Base-by-base conservation (phyloP, 1,140 invertebrate species). In the Oncopeltus fasciatus region DNA sequence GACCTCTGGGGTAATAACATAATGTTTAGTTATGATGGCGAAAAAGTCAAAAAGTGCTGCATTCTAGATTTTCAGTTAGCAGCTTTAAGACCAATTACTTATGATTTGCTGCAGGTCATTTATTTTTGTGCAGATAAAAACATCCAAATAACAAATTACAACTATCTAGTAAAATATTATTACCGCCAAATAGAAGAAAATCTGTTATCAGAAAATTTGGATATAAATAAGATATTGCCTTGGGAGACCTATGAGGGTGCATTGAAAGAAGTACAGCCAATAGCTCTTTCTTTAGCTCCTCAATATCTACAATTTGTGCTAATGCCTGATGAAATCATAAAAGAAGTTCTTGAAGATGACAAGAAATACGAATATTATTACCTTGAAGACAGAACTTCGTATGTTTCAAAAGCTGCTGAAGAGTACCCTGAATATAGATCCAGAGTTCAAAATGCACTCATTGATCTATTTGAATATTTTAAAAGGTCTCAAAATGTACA, bases 1-100 rank as follows among this genome's bases (percentile, higher is more conserved):
- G 62, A 62, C 26, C 16, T 62, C 5, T 62, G 61, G 61, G 20
- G 3, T 20, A 64, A 60, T 28, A 64, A 64, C n/a, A 56, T 59
- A 21, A 59, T 64, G 62, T 59, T 59, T 33, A 49, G 44, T 20
- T 53, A 64, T 24, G 26, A 56, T 26, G 9, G 11, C 16, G 11
- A 53, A 14, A 18, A 26, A 24, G 28, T 31, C 24, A 1, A 2
- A 49, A 18, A 28, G 51, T 21, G n/a, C n/a, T 27, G 31, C 56
- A 26, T 59, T 9, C 26, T 58, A 11, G 61, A 62, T 29, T 62
- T 57, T 27, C 61, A 62, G 29, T 29, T 62, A 2, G 1, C 20
- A n/a, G 28, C 29, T 14, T 62, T 58, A 24, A 44, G 20, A 12
- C 31, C 31, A 1, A 21, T 29, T 9, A 24, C 53, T 11, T 56